Evolutionary conservation across 2,113 vertebrate species (phyloP).

Genomic region (Pholis gunnellus): DNA sequence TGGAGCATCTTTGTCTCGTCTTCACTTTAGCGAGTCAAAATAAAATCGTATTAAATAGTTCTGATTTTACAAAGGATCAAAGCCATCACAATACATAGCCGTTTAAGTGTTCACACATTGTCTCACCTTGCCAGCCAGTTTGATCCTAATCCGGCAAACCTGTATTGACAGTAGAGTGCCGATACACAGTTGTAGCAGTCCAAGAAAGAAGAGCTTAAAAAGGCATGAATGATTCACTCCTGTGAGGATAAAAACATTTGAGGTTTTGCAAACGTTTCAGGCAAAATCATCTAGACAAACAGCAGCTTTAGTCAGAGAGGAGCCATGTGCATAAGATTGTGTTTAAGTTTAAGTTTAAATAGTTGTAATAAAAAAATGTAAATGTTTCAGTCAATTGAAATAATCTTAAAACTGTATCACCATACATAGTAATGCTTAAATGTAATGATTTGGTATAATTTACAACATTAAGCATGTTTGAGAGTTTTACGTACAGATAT

Average conservation of each 20-base stretch:
- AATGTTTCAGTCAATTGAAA: not conserved
- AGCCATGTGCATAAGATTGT: not conserved
- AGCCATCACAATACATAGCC: not conserved
- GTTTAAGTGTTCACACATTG: not conserved
- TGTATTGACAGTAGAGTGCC: not conserved
- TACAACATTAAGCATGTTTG: not conserved
- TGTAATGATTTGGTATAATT: not conserved
- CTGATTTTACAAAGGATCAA: not conserved
- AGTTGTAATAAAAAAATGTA: no score
- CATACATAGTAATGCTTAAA: not conserved
- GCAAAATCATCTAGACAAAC: not conserved
- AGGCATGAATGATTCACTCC: not conserved
- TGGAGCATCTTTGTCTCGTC: not conserved
- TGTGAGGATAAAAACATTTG: not conserved
- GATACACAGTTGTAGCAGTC: not conserved
- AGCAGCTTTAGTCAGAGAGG: not conserved
- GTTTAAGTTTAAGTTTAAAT: not conserved
- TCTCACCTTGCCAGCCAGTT: not conserved
- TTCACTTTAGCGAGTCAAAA: not conserved
- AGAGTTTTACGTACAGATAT: not conserved
- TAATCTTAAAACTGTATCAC: not conserved
- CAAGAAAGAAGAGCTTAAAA: not conserved
- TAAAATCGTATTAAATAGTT: not conserved
- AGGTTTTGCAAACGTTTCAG: not conserved
- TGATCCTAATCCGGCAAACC: not conserved